Base-by-base conservation (phyloP, 2,888 invertebrate genomes). In the Tethea ocularis region DNA sequence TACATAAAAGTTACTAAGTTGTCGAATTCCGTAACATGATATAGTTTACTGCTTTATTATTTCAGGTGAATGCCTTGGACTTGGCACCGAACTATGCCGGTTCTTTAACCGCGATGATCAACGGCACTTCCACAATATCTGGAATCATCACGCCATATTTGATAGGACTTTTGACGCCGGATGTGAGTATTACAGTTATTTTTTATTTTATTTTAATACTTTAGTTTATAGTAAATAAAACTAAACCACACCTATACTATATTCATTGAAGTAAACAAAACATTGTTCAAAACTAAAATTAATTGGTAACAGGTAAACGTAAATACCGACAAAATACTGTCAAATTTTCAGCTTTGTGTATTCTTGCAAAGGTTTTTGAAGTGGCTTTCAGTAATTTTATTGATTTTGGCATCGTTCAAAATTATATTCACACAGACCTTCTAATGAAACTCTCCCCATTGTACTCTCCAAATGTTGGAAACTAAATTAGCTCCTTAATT, bases 41-140 rank as follows among this genome's bases (percentile, higher is more conserved):
- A 41, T 67, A 56, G 53, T 57, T 53, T 55, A 38, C 71, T 22
- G 56, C 60, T n/a, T n/a, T n/a, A 36, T 63, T 56, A 68, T 73
- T 78, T 60, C 75, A 93, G 92, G 95, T 95, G 10, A 95, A 95
- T 72, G 94, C 95, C 0, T 83, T 95, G 57, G 95, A 95, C 74
- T 80, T 95, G 66, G 94, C 95, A 23, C 95, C 95, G 0, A 95
- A 95, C 78, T 95, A 94, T 72, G 95, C 95, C 0, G 95, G 95
- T 0, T 94, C 95, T 0, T 74, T 95, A 55, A 95, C 95, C 76
- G 95, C 95, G 0, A 93, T 95, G 81, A 95, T 95, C 53, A 95
- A 95, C 69, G 95, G 95, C 0, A 93, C 94, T 6, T 95, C 95
- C 0, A 95, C 95, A 0, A 86, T 95, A 58, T 94, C 95, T 1